Evolutionary conservation across 2,797 vertebrate species (phyloP).

Genomic region (Cygnus olor): DNA sequence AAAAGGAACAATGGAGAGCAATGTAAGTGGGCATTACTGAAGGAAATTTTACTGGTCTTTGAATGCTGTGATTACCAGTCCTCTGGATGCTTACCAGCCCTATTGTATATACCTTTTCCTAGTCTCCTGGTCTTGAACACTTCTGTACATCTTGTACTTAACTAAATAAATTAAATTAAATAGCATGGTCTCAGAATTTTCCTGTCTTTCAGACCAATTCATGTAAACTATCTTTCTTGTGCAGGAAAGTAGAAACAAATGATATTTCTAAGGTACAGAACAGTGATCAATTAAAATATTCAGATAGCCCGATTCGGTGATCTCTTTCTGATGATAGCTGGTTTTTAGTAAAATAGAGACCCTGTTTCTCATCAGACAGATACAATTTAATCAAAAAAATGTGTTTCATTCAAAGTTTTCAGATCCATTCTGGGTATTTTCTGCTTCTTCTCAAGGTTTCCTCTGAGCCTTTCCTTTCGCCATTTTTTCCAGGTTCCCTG

Average conservation of each 20-base stretch:
- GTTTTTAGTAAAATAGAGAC: not conserved
- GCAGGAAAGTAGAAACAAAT: not conserved
- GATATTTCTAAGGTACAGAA: not conserved
- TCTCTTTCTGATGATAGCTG: not conserved
- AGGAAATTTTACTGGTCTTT: not conserved
- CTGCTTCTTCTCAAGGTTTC: not conserved
- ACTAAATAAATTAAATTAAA: not conserved
- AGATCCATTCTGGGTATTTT: not conserved
- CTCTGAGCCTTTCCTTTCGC: not conserved
- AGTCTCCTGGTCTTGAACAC: not conserved
- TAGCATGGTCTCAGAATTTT: not conserved
- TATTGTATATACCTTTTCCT: not conserved
- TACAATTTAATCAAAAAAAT: not conserved
- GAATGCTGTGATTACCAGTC: not conserved
- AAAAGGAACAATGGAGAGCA: not conserved
- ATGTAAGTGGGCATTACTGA: not conserved
- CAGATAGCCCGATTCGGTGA: not conserved
- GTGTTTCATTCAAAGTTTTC: not conserved
- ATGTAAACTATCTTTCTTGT: not conserved
- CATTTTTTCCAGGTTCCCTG: not conserved
- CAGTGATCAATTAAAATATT: not conserved
- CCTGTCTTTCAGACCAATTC: not conserved
- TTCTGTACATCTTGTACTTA: not conserved
- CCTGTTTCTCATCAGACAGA: not conserved
- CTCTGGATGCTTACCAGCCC: not conserved